Base-by-base conservation (phyloP, 2,113 vertebrate species). In the Ictalurus furcatus region DNA sequence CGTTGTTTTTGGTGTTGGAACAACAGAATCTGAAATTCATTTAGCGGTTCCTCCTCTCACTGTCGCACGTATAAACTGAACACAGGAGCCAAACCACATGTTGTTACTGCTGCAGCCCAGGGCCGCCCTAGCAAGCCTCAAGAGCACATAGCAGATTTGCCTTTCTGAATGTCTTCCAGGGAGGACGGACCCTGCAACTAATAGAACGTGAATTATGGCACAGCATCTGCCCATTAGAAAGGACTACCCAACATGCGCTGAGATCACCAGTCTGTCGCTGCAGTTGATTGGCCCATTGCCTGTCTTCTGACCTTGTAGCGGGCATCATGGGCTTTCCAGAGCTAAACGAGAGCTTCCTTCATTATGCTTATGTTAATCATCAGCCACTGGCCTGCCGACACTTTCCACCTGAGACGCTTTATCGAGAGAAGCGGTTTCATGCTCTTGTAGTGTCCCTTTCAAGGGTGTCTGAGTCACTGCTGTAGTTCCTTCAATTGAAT, bases 1-100 rank as follows among this genome's bases (percentile, higher is more conserved):
- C 91, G 92, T 92, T 94, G 94, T 95, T 95, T 95, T 94, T 90
- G 91, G 90, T 93, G 92, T 92, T 93, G 92, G 87, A 93, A 95
- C 93, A 94, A 94, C 93, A 93, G 90, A 94, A 94, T 96, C 93
- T 94, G 94, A 96, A 94, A 95, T 95, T 94, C 92, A 95, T 96
- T 96, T 95, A 93, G 94, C 92, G 90, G 94, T 94, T 95, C 87
- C 91, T 87, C 74, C 80, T 88, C 88, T 93, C 91, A 83, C 89
- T 92, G 93, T 92, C 91, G 92, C 93, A 91, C 93, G 92, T 94
- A 93, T 94, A 96, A 94, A 94, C 93, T 90, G 92, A 92, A 90
- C 92, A 92, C 92, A 88, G 90, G 91, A 94, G 94, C 94, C 95
- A 95, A 93, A 95, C 95, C 95, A 95, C 95, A 95, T 95, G 95